These are phyloP conservation scores for Mythimna lalbum DNA, from an alignment of 2,888 invertebrate species.

Conservation along the genomic window DNA sequence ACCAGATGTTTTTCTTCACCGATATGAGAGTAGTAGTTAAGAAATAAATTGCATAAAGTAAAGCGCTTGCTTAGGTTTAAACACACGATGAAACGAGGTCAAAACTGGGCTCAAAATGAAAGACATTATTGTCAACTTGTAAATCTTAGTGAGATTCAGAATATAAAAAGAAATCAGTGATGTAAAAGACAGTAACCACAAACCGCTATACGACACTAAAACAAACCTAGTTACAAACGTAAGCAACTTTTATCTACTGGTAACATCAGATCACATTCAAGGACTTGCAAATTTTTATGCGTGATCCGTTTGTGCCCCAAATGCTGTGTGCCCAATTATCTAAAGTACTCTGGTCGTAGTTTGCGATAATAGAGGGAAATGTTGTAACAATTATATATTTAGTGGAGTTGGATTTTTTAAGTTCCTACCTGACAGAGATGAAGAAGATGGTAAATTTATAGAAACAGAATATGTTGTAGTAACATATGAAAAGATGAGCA, in stretches of 20 bases:
- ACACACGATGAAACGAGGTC: background rate
- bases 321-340: constrained; percentile 42
- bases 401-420: background rate
- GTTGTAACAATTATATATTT: constrained; percentile 12
- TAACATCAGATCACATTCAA: constrained; percentile 76
- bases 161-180: constrained; percentile 11
- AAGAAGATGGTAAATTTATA: background rate
- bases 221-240: constrained; percentile 55
- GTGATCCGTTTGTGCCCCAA: constrained; percentile 51
- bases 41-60: no score
- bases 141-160: background rate
- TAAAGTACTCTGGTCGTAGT: constrained; percentile 15
- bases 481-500: no score
- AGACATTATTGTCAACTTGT: background rate
- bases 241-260: constrained; percentile 71
- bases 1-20: no score
- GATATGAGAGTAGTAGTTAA: no score
- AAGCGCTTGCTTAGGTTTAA: no score
- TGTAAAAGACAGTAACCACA: constrained; percentile 1
- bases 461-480: background rate
- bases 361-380: constrained; percentile 17
- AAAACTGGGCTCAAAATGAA: background rate
- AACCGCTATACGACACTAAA: constrained; percentile 52
- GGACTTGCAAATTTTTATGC: constrained; percentile 71
- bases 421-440: background rate